Evolutionary conservation across 2,113 vertebrate genomes (phyloP).

Genomic region (Cygnus buccinator): DNA sequence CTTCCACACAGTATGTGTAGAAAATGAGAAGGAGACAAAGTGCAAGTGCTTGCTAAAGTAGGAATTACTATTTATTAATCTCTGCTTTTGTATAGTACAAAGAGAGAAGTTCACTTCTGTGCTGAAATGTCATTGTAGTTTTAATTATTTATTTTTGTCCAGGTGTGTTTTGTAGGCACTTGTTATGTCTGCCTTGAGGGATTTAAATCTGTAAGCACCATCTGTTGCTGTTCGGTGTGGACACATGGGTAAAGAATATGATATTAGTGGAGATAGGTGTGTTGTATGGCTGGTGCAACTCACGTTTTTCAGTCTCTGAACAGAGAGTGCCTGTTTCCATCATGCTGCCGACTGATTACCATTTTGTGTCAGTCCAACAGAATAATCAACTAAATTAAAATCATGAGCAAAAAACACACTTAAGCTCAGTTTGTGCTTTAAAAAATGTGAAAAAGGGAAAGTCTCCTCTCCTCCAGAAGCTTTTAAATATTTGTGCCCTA

Average conservation of each 20-base stretch:
- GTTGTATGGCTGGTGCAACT: neutral
- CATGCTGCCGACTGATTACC: neutral
- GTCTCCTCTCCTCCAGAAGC: neutral
- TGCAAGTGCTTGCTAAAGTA: conserved; percentile 20
- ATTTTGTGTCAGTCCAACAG: neutral
- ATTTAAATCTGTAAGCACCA: conserved; percentile 30
- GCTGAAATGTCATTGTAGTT: neutral
- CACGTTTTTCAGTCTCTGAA: neutral
- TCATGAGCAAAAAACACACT: neutral
- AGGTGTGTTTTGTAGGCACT: conserved; percentile 55
- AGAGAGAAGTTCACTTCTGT: neutral
- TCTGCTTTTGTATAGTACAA: neutral
- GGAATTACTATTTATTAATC: conserved; percentile 58
- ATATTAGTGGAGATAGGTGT: neutral
- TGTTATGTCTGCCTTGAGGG: conserved; percentile 14
- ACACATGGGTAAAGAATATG: neutral
- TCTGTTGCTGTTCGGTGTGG: conserved; percentile 10
- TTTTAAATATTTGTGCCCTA: neutral
- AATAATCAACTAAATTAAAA: neutral
- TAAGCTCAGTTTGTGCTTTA: neutral
- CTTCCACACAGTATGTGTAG: neutral
- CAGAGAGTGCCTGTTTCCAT: neutral
- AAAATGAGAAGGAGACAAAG: conserved; percentile 12
- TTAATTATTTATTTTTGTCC: conserved; percentile 49
- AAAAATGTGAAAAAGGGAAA: neutral